Evolutionary conservation across 2,113 vertebrate species (phyloP), one percentile per base, ranked within the genome.

Genomic region (Tragulus kanchil): DNA sequence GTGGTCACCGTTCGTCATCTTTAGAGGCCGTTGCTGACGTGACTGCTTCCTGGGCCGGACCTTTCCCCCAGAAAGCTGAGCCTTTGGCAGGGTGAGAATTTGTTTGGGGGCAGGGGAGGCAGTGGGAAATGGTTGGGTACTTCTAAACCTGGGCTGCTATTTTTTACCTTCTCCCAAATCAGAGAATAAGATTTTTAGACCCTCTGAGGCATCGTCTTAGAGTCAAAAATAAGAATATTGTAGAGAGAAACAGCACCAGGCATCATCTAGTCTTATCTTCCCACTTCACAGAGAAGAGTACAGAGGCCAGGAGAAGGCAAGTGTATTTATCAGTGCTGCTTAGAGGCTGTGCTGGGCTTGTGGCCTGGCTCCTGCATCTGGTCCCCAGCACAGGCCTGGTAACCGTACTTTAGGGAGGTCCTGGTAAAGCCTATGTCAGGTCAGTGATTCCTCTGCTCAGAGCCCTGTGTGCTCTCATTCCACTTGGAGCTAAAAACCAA

Each of bases 41-140:
- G 65, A 81, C 75, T 78, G 28, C 56, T 92, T 97, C 96, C 78
- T 93, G 90, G 79, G 81, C 85, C 62, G 95, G 95, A 85, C 94
- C 82, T 92, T 31, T 88, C 77, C 69, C 91, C 90, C 90, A 81
- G 96, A 81, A 89, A 96, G 75, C 71, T 25, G 25, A 45, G 45
- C 45, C 56, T 81, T 91, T 64, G 42, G 73, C 58, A 28, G 67
- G 61, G 65, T 67, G 90, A 94, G 75, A 71, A 42, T 50, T 69
- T 69, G 75, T 6, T 67, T 59, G n/a, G 61, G 64, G 85, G 71
- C 73, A 4, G 45, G 42, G 52, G 28, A 17, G 79, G 62, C 26
- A 0, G 1, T 28, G 42, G n/a, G 17, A n/a, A 85, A 15, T 3
- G 3, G 1, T 8, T 31, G 23, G n/a, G 84, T 73, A 65, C 75